Evolutionary conservation across 2,888 invertebrate species (phyloP).

Genomic region (Syritta pipiens): DNA sequence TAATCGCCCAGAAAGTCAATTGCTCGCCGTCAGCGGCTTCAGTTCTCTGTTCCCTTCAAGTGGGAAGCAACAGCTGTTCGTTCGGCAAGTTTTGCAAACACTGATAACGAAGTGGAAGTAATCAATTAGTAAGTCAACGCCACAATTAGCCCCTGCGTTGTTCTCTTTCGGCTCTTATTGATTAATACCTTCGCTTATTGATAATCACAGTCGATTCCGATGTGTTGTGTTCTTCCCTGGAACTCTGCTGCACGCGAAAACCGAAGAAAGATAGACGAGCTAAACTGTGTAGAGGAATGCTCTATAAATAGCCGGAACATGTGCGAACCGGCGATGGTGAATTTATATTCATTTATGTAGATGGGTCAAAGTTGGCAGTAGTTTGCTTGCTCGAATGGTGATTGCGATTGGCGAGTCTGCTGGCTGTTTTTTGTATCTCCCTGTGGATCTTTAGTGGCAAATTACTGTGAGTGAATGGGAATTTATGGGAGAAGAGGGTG

Average conservation of each 20-base stretch:
- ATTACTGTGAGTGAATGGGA: constrained; percentile 40
- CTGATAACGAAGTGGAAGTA: constrained; percentile 25
- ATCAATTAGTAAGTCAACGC: constrained; percentile 45
- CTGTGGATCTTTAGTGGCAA: constrained; percentile 35
- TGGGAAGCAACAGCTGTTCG: constrained; percentile 28
- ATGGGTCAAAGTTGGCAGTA: constrained; percentile 47
- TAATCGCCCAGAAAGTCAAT: too few species aligned
- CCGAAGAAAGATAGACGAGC: constrained; percentile 18
- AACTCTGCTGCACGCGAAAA: constrained; percentile 22
- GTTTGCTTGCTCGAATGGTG: constrained; percentile 1
- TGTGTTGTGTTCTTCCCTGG: not conserved
- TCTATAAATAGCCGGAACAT: constrained; percentile 33
- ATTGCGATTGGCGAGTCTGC: constrained; percentile 16
- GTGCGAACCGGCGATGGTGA: constrained; percentile 23
- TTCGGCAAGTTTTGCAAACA: constrained; percentile 6
- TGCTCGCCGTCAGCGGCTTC: too few species aligned
- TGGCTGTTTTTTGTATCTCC: too few species aligned
- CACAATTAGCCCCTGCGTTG: constrained; percentile 21
- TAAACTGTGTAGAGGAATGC: too few species aligned
- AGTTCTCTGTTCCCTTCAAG: too few species aligned
- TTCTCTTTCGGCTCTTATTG: constrained; percentile 17
- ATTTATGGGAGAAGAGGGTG: constrained; percentile 8
- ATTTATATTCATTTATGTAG: constrained; percentile 47
- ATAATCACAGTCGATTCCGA: constrained; percentile 12
- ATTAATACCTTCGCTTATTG: constrained; percentile 32